phyloP scores from a whole-genome alignment of 1,140 invertebrate genomes.

The Aphelinus certus region DNA sequence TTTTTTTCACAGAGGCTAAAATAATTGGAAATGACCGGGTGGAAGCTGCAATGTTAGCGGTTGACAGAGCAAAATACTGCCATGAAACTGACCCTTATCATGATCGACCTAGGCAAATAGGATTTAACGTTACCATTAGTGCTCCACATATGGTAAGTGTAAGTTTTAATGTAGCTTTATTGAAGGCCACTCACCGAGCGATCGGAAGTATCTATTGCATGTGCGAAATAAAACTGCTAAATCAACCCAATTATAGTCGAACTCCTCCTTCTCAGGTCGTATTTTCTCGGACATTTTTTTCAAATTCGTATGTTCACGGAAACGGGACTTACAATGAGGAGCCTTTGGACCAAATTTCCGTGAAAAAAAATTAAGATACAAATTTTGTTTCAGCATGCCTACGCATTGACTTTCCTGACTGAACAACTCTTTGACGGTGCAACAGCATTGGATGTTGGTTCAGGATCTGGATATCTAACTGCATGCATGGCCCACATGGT shows the following conservation, averaged over 20 bases:
- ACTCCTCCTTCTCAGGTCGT: no score
- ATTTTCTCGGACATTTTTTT: no score
- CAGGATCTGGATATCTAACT: constrained; percentile 77
- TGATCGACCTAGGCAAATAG: constrained; percentile 90
- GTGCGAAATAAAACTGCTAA: no score
- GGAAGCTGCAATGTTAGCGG: constrained; percentile 83
- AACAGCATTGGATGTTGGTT: constrained; percentile 77
- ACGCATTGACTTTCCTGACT: constrained; percentile 58
- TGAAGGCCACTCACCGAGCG: no score
- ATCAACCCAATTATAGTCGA: no score
- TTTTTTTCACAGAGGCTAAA: constrained; percentile 75
- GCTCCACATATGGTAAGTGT: constrained; percentile 94
- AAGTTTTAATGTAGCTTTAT: neutral
- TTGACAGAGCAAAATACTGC: constrained; percentile 87
- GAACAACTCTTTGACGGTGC: constrained; percentile 58
- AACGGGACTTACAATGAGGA: no score
- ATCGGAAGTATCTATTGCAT: no score
- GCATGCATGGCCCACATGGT: constrained; percentile 78
- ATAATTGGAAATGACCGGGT: constrained; percentile 84
- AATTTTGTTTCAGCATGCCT: constrained; percentile 60
- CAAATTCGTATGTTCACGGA: no score
- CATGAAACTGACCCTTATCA: constrained; percentile 80
- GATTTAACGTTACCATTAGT: constrained; percentile 93
- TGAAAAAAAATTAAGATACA: constrained; percentile 1
- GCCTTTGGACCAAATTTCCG: no score